Percentiles rank a stretch among this genome's conserved stretches.
These are phyloP conservation scores for Anguilla megastoma DNA, from an alignment of 2,797 vertebrate genomes.

Conservation along the genomic window DNA sequence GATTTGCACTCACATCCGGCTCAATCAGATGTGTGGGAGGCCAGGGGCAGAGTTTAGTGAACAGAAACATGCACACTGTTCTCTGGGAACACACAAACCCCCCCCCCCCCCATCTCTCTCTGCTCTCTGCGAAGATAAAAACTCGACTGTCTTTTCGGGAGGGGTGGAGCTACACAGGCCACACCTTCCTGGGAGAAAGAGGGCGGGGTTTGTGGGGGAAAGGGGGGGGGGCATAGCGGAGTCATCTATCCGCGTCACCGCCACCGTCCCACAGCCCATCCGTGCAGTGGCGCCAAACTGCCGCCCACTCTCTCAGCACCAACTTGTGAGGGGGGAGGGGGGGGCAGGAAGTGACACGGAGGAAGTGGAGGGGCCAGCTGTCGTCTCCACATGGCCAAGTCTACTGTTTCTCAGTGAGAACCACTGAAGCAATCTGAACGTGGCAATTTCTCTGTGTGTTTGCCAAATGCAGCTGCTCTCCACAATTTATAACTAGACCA, in stretches of 20 bases:
- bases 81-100: no score
- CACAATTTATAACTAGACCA: neutral
- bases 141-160: neutral
- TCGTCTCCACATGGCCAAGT: slow-evolving; percentile 13
- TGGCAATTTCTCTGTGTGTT: neutral
- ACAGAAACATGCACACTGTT: neutral
- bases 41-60: neutral
- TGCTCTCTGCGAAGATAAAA: neutral
- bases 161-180: neutral
- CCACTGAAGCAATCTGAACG: neutral
- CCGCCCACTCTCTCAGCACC: neutral
- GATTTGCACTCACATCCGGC: neutral
- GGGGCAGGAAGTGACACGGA: neutral
- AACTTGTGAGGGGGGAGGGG: neutral
- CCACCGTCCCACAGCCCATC: neutral
- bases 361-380: neutral
- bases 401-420: neutral
- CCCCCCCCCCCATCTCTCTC: neutral
- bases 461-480: neutral
- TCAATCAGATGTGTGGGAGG: neutral
- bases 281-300: neutral
- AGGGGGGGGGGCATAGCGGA: neutral
- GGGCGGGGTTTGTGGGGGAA: neutral
- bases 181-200: neutral
- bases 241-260: neutral